These are phyloP conservation scores for Lithosia quadra DNA, from an alignment of 2,888 invertebrate species.

Conservation along the genomic window DNA sequence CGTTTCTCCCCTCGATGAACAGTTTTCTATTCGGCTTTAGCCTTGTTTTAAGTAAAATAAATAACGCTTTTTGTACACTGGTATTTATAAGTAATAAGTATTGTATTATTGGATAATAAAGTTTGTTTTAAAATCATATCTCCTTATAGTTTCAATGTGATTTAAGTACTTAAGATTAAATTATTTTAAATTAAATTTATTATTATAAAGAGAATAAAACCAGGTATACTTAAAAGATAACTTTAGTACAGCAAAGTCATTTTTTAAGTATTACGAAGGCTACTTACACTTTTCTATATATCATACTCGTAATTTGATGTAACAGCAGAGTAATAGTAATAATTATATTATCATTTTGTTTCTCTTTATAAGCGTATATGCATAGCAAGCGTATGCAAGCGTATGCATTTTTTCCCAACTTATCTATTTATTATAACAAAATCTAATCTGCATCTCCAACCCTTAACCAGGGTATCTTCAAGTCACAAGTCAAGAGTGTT, in stretches of 20 bases:
- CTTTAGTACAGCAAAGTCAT: too few relatives aligned
- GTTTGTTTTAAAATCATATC: not conserved
- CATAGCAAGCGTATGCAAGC: too few relatives aligned
- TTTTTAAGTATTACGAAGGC: not conserved
- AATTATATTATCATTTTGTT: not conserved
- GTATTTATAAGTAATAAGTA: not conserved
- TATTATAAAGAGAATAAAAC: not conserved
- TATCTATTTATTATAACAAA: not conserved
- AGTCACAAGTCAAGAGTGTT: not conserved
- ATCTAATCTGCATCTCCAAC: not conserved
- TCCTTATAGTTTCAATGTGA: not conserved
- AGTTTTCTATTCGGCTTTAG: too few relatives aligned
- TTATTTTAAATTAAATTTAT: not conserved
- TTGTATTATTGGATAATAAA: not conserved
- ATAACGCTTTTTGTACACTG: too few relatives aligned
- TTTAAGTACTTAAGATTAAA: not conserved
- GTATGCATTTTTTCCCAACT: not conserved
- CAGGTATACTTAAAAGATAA: not conserved
- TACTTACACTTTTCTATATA: not conserved
- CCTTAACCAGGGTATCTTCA: not conserved
- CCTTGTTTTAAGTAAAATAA: too few relatives aligned
- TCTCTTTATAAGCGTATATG: too few relatives aligned
- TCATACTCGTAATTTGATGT: not conserved
- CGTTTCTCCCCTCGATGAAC: too few relatives aligned
- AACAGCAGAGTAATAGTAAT: not conserved